A percentile compares a stretch with the other conserved stretches of the same genome.
These are phyloP conservation scores for Crossocerus cetratus DNA, from an alignment of 2,888 invertebrate species.

Conservation along the genomic window DNA sequence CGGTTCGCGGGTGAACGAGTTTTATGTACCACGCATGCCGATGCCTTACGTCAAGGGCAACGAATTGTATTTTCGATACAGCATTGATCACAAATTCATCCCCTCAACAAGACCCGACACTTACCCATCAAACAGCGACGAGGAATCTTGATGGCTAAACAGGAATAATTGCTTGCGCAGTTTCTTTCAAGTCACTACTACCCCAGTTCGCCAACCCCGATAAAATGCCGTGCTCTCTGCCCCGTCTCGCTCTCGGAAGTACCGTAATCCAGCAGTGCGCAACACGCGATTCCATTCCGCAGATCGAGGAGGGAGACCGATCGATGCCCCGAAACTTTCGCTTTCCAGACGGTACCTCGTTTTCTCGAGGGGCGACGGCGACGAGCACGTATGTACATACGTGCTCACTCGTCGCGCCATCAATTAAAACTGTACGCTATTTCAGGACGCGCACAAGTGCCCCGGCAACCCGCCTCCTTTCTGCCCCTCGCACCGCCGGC, in stretches of 20 bases:
- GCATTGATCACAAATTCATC: not conserved
- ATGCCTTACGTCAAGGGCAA: not conserved
- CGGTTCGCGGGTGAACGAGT: not conserved
- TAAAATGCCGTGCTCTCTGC: not conserved
- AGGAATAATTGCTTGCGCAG: not conserved
- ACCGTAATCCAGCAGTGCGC: not conserved
- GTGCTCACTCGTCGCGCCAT: not conserved
- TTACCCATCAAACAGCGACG: too few species aligned
- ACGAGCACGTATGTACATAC: not conserved
- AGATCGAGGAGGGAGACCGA: slow-evolving; percentile 18
- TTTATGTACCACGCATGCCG: not conserved
- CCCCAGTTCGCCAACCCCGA: not conserved
- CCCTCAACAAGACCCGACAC: not conserved
- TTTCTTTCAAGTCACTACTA: not conserved
- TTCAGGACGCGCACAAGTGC: slow-evolving; percentile 4
- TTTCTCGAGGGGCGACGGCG: not conserved
- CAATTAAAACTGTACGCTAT: slow-evolving; percentile 7
- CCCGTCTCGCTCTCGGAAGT: not conserved
- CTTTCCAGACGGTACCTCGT: slow-evolving; percentile 31
- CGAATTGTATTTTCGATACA: not conserved
- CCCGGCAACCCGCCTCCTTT: not conserved
- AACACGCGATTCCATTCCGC: slow-evolving; percentile 25
- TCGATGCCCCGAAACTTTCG: slow-evolving; percentile 45
- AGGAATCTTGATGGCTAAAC: not conserved
- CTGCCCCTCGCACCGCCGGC: not conserved